phyloP scores from a whole-genome alignment of 2,797 vertebrate genomes.

The Brachymystax lenok region DNA sequence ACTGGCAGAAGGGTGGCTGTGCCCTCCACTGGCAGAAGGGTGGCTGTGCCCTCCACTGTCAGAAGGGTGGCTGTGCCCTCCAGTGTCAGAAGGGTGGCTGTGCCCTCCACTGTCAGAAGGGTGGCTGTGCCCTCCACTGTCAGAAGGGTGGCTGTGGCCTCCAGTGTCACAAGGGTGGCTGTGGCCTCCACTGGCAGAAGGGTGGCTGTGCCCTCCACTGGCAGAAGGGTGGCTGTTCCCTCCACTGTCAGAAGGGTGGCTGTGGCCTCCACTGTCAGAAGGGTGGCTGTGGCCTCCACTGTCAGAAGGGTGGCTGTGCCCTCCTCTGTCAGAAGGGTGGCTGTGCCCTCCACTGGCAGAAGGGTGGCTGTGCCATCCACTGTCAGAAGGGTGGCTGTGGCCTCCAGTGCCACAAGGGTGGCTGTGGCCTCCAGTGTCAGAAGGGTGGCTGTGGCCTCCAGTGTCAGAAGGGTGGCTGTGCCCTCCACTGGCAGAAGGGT shows the following conservation, averaged over 20 bases:
- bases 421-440: too few species aligned
- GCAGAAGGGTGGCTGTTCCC: slow-evolving; percentile 13
- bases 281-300: background rate
- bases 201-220: slow-evolving; percentile 61
- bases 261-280: too few species aligned
- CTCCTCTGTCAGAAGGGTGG: slow-evolving; percentile 31
- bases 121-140: too few species aligned
- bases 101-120: too few species aligned
- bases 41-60: slow-evolving; percentile 63
- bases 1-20: background rate
- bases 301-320: too few species aligned
- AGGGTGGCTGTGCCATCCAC: too few species aligned
- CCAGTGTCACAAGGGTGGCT: background rate
- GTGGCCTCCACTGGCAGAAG: slow-evolving; percentile 20
- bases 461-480: too few species aligned
- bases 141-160: too few species aligned
- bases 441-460: background rate
- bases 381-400: too few species aligned
- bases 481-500: slow-evolving; percentile 26
- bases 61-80: slow-evolving; percentile 9
- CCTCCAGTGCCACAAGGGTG: too few species aligned
- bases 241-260: too few species aligned
- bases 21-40: slow-evolving; percentile 24
- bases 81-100: too few species aligned
- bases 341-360: slow-evolving; percentile 63